A percentile compares a stretch with the other conserved stretches of the same genome.
Evolutionary conservation across 2,797 vertebrate genomes (phyloP).

Genomic region (Scolopax rusticola): DNA sequence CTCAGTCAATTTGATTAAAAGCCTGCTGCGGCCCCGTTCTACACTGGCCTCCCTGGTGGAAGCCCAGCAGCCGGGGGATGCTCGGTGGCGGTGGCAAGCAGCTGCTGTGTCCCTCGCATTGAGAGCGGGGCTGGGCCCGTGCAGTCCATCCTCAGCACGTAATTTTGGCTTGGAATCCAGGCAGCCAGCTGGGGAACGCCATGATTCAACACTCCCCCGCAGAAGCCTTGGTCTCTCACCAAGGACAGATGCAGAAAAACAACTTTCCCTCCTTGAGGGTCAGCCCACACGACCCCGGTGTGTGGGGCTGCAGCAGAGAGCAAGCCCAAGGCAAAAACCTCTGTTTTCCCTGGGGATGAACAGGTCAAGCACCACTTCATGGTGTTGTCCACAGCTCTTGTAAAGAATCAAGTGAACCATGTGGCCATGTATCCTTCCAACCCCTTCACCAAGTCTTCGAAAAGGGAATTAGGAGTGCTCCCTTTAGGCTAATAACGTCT

Average conservation of each 20-base stretch:
- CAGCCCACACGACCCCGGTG: not conserved
- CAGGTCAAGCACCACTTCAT: not conserved
- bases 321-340: accelerated
- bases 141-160: not conserved
- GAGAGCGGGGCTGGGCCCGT: not conserved
- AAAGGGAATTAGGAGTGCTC: not conserved
- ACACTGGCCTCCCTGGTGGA: accelerated
- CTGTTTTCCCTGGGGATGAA: not conserved
- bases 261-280: not conserved
- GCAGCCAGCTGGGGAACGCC: not conserved
- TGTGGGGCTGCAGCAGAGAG: not conserved
- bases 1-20: not conserved
- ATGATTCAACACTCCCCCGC: not conserved
- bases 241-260: not conserved
- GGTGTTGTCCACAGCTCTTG: not conserved
- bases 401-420: not conserved
- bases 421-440: not conserved
- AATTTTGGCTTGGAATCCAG: not conserved
- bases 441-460: not conserved
- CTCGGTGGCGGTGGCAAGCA: accelerated
- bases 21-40: accelerated
- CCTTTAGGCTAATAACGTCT: not conserved
- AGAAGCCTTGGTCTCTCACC: not conserved
- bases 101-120: not conserved
- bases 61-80: not conserved